phyloP scores from a whole-genome alignment of 1,140 invertebrate genomes.

The Bombus cullumanus region DNA sequence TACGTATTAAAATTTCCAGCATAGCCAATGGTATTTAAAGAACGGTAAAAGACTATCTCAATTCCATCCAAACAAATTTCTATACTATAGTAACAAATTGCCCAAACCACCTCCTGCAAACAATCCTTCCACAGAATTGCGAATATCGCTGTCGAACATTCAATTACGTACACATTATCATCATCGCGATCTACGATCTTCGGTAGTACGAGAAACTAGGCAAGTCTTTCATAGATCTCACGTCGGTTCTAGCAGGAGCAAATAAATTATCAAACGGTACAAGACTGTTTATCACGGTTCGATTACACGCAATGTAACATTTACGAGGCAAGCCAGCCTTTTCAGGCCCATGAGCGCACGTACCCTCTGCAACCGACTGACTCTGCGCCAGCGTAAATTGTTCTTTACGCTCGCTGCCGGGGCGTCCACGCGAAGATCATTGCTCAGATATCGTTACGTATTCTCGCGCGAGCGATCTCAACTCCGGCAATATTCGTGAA shows the following conservation, averaged over 20 bases:
- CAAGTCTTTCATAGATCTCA: neutral
- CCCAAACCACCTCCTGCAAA: neutral
- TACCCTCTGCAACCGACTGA: neutral
- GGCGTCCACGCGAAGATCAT: slow-evolving; percentile 23
- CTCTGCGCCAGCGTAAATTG: slow-evolving; percentile 20
- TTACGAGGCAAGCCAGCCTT: neutral
- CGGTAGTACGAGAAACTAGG: neutral
- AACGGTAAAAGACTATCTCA: neutral
- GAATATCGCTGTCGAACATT: neutral
- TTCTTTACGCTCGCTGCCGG: neutral
- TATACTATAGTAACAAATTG: neutral
- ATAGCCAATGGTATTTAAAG: neutral
- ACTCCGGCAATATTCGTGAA: slow-evolving; percentile 29
- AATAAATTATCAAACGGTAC: slow-evolving; percentile 8
- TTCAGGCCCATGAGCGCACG: neutral
- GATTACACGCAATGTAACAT: slow-evolving; percentile 16
- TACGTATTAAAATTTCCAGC: neutral
- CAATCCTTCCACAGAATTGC: neutral
- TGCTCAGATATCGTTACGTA: slow-evolving; percentile 51
- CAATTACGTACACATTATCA: neutral
- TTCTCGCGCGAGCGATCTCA: slow-evolving; percentile 20
- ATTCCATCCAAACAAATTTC: neutral
- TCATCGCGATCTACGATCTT: neutral
- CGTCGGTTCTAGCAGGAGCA: neutral
- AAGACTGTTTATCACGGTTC: neutral